Percentiles rank a stretch among this genome's conserved stretches.
These are phyloP conservation scores for Tokudaia tokunoshimensis DNA, from an alignment of 2,797 vertebrate genomes.

Conservation along the genomic window DNA sequence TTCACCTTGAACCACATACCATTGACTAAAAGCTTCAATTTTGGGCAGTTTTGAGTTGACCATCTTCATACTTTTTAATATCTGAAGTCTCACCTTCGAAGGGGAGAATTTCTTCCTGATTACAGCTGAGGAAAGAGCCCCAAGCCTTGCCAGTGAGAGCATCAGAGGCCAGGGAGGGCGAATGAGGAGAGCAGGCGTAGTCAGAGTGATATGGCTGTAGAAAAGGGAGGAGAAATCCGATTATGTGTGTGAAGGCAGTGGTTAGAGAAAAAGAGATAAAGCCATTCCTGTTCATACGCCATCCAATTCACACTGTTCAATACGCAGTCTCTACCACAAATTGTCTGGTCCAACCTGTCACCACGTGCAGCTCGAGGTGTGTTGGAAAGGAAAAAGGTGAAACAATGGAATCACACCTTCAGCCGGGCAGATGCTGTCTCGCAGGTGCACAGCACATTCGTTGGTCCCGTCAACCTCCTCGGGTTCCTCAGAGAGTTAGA, in stretches of 20 bases:
- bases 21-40: not conserved
- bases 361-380: not conserved
- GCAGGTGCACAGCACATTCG: not conserved
- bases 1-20: not conserved
- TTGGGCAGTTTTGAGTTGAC: slow-evolving; percentile 4
- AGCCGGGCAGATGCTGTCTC: not conserved
- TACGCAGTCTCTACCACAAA: not conserved
- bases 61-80: not conserved
- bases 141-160: not conserved
- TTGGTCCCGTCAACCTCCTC: not conserved
- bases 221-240: not conserved
- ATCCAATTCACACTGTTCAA: not conserved
- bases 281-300: not conserved
- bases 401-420: not conserved
- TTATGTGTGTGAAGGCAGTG: not conserved
- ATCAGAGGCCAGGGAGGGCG: not conserved
- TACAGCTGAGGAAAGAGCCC: not conserved
- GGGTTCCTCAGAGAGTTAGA: not conserved
- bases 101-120: not conserved
- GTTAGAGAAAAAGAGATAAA: slow-evolving; percentile 40
- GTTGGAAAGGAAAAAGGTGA: not conserved
- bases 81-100: not conserved
- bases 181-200: not conserved
- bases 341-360: slow-evolving; percentile 5
- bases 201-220: not conserved